A percentile compares a stretch with the other conserved stretches of the same genome.
phyloP scores from a whole-genome alignment of 2,888 invertebrate species.

The Melangyna quadrimaculata region DNA sequence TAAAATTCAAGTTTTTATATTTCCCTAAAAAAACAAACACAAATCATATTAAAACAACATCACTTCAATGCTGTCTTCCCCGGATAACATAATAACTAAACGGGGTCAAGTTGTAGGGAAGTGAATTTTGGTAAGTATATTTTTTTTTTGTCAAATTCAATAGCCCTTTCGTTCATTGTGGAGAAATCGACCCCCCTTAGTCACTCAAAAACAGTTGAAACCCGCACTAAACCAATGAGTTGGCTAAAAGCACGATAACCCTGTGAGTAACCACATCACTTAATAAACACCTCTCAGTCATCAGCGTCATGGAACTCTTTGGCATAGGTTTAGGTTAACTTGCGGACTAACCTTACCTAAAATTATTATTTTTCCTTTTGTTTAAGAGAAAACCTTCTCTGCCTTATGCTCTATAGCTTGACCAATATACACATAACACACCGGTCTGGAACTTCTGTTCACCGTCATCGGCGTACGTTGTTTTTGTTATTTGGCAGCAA shows the following conservation, averaged over 20 bases:
- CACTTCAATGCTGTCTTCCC: conserved; percentile 17
- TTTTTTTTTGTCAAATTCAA: conserved; percentile 35
- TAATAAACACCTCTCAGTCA: conserved; percentile 54
- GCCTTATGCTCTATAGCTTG: background rate
- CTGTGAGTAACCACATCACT: conserved; percentile 20
- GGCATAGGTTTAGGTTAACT: conserved; percentile 16
- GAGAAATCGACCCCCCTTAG: background rate
- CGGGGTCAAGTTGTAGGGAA: conserved; percentile 48
- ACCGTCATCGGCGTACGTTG: background rate
- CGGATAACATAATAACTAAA: conserved; percentile 32
- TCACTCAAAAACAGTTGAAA: background rate
- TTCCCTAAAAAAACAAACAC: background rate
- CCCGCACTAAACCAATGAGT: conserved; percentile 1
- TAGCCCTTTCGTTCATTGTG: background rate
- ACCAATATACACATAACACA: background rate
- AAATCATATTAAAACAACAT: conserved; percentile 11
- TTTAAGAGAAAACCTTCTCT: conserved; percentile 9
- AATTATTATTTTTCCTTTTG: conserved; percentile 5
- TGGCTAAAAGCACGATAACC: conserved; percentile 63
- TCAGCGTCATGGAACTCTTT: conserved; percentile 30
- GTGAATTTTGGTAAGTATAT: conserved; percentile 34
- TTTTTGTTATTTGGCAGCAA: background rate
- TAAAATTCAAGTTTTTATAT: too few relatives aligned
- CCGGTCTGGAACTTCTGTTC: background rate
- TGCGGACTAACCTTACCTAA: conserved; percentile 18